phyloP scores from a whole-genome alignment of 2,113 vertebrate genomes.

The Tauraco erythrolophus region DNA sequence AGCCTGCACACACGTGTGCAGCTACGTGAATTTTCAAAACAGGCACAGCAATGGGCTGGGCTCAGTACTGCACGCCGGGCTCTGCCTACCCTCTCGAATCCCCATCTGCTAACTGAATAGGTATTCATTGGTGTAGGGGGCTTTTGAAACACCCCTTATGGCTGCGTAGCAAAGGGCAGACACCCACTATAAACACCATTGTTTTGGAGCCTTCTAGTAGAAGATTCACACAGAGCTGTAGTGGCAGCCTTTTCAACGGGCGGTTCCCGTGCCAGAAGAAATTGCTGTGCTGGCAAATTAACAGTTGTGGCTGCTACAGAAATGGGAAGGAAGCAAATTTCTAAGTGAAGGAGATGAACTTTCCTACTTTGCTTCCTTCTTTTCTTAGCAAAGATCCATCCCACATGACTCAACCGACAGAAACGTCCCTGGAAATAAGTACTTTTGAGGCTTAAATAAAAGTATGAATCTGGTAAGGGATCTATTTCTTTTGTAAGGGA shows the following conservation, averaged over 20 bases:
- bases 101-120: not conserved
- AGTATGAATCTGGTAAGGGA: not conserved
- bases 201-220: not conserved
- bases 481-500: not conserved
- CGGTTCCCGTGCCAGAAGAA: not conserved
- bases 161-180: not conserved
- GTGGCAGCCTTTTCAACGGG: not conserved
- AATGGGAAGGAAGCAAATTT: not conserved
- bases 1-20: accelerated
- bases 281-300: not conserved
- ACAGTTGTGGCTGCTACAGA: not conserved
- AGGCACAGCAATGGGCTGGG: not conserved
- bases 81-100: not conserved
- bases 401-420: not conserved
- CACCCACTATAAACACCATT: not conserved
- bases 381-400: no score
- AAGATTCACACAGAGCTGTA: not conserved
- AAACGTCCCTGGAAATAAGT: not conserved
- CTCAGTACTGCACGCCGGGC: not conserved
- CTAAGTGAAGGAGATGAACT: not conserved
- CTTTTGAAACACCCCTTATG: not conserved
- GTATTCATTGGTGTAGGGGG: not conserved
- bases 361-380: not conserved
- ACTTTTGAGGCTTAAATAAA: not conserved
- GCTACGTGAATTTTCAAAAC: not conserved